These are phyloP conservation scores for Belgica antarctica DNA, from an alignment of 2,888 invertebrate genomes.

Conservation along the genomic window DNA sequence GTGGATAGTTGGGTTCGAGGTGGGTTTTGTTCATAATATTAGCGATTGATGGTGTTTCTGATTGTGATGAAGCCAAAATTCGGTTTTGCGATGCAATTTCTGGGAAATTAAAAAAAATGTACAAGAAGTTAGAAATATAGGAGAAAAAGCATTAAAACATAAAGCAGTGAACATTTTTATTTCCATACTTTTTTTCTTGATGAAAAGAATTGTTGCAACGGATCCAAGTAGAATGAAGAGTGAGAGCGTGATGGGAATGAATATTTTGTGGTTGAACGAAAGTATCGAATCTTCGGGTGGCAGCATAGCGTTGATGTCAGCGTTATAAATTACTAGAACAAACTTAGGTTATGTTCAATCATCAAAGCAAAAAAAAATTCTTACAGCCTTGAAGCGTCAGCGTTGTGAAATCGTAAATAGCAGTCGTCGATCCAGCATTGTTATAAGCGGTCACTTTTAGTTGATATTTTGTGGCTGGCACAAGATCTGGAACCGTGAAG, in stretches of 20 bases:
- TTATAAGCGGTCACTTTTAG: conserved; percentile 77
- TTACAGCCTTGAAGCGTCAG: conserved; percentile 73
- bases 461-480: conserved; percentile 73
- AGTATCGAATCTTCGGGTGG: conserved; percentile 66
- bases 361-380: neutral
- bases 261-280: conserved; percentile 65
- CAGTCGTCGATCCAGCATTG: conserved; percentile 80
- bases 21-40: conserved; percentile 79
- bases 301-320: conserved; percentile 61
- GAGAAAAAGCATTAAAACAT: neutral
- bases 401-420: conserved; percentile 81
- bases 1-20: conserved; percentile 72
- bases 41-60: conserved; percentile 74
- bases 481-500: conserved; percentile 73
- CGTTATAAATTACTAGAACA: conserved; percentile 46
- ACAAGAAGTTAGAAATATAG: too few species aligned
- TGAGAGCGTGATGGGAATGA: conserved; percentile 66
- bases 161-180: conserved; percentile 36
- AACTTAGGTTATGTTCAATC: conserved; percentile 52
- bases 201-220: conserved; percentile 67
- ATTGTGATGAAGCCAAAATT: conserved; percentile 58
- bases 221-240: conserved; percentile 66
- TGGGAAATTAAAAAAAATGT: conserved; percentile 47
- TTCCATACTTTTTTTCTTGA: conserved; percentile 67
- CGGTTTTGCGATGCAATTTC: conserved; percentile 57